Conservation (phyloP, 2,888 invertebrate genomes). For the Lutraria lutraria region DNA sequence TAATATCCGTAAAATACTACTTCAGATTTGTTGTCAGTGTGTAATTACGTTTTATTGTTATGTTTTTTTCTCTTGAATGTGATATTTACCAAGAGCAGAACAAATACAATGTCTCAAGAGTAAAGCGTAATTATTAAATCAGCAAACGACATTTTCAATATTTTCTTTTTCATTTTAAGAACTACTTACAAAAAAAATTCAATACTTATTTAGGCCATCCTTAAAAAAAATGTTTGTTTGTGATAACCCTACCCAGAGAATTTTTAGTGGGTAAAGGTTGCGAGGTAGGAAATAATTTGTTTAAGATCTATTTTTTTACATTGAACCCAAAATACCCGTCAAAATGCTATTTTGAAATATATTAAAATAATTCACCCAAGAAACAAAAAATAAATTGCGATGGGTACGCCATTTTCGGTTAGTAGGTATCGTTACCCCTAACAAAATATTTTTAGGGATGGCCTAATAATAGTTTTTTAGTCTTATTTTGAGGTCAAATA, state of each 20-base stretch:
- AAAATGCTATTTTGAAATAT: too few relatives aligned
- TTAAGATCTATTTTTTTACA: too few relatives aligned
- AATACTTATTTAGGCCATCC: not conserved
- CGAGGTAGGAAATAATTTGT: too few relatives aligned
- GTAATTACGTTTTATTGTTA: not conserved
- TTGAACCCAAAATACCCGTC: too few relatives aligned
- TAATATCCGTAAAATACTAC: not conserved
- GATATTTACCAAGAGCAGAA: not conserved
- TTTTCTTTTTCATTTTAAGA: conserved; percentile 11
- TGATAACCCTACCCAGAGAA: too few relatives aligned
- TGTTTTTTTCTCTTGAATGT: not conserved
- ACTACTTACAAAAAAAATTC: not conserved
- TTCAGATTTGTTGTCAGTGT: not conserved
- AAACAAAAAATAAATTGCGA: too few relatives aligned
- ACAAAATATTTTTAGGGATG: too few relatives aligned
- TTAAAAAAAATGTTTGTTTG: too few relatives aligned
- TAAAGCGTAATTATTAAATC: not conserved
- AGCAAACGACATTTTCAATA: not conserved
- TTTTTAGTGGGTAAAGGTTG: too few relatives aligned
- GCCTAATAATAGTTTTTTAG: not conserved
- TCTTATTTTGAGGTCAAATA: not conserved
- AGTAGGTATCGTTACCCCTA: too few relatives aligned
- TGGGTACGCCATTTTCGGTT: too few relatives aligned
- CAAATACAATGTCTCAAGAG: not conserved
- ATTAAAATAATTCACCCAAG: too few relatives aligned